Evolutionary conservation across 2,797 vertebrate species (phyloP).

Genomic region (Typhlichthys eigenmanni): DNA sequence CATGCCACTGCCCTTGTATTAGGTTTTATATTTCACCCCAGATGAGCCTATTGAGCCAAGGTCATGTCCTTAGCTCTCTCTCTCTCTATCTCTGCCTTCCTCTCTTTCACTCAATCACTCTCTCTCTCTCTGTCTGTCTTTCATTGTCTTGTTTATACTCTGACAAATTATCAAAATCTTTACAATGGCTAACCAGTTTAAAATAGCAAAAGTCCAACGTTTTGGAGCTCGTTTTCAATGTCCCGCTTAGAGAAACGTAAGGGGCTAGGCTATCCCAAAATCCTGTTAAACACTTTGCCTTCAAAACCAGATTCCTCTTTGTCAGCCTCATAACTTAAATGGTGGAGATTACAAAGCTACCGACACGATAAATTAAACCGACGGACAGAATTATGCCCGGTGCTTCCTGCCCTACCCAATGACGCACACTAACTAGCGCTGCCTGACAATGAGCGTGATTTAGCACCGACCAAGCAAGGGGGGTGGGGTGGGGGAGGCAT

Average conservation of each 20-base stretch:
- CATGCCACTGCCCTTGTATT: slow-evolving; percentile 60
- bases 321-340: slow-evolving; percentile 93
- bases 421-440: slow-evolving; percentile 94
- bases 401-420: slow-evolving; percentile 95
- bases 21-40: slow-evolving; percentile 61
- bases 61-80: slow-evolving; percentile 51
- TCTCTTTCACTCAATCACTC: neutral
- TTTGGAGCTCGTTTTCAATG: slow-evolving; percentile 19
- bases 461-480: slow-evolving; percentile 68
- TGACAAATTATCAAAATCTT: slow-evolving; percentile 45
- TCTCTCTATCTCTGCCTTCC: neutral
- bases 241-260: slow-evolving; percentile 30
- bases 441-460: slow-evolving; percentile 96
- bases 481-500: slow-evolving; percentile 61
- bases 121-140: slow-evolving; percentile 48
- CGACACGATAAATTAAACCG: slow-evolving; percentile 96
- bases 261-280: slow-evolving; percentile 48
- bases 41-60: slow-evolving; percentile 60
- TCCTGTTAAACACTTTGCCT: slow-evolving; percentile 75
- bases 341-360: slow-evolving; percentile 96
- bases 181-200: slow-evolving; percentile 31
- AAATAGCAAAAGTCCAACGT: slow-evolving; percentile 35
- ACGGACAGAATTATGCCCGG: slow-evolving; percentile 99
- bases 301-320: slow-evolving; percentile 94
- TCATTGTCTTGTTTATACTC: slow-evolving; percentile 25